Base-by-base conservation (phyloP, 2,113 vertebrate species). In the Jaculus jaculus region DNA sequence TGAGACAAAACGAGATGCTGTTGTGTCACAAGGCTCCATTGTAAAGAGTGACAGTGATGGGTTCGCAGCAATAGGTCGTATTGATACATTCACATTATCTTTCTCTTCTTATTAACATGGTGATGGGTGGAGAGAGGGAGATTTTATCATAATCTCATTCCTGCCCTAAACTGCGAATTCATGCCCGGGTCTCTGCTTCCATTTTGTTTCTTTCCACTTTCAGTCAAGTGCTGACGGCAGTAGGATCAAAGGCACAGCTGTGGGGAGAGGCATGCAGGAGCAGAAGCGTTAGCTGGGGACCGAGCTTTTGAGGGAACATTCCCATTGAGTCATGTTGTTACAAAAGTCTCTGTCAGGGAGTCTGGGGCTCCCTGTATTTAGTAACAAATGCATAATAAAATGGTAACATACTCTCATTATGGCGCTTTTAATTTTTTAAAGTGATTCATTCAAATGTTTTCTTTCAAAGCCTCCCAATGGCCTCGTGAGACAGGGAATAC, bases 121-220 rank as follows among this genome's bases (percentile, higher is more conserved):
- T 95, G 97, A 97, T 93, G 95, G 97, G 95, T 88, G 83, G 94
- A 93, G 87, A 93, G 81, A 72, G 65, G 47, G 80, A 75, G 94
- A 68, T 95, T 97, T 89, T 84, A 90, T 60, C 30, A 72, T 93
- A 86, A 94, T 95, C 83, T 89, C 92, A 84, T 75, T 73, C 92
- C 83, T 85, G 87, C 73, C 95, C 95, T 94, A 95, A 96, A 95
- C 92, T 94, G 89, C 93, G 95, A 94, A 97, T 96, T 96, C 95
- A 90, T 85, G 96, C 96, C 96, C 17, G 42, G 96, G 69, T 89
- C 96, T 87, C 86, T 91, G 39, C 95, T 96, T 92, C 94, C 92
- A 42, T 96, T 97, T 97, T 95, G 92, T 95, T 95, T 91, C 88
- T 95, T 82, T 84, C 87, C 83, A 97, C 83, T 97, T 92, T 87